Percentiles rank a stretch among this genome's conserved stretches.
Conservation (phyloP, 2,113 vertebrate genomes). For the Rhabdornis inornatus region DNA sequence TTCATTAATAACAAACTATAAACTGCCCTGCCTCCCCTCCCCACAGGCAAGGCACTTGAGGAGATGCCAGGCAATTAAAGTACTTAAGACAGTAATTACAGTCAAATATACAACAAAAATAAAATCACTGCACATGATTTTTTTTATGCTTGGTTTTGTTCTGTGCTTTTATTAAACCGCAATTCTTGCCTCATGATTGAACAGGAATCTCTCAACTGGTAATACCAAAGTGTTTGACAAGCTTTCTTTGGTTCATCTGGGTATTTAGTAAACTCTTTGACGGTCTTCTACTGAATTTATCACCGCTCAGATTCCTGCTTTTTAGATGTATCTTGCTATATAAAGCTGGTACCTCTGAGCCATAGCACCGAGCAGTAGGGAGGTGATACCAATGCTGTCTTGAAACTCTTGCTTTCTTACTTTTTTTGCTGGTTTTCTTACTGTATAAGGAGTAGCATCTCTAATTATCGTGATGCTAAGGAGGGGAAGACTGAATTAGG, state of each 20-base stretch:
- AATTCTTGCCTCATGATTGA: background rate
- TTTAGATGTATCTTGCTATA: background rate
- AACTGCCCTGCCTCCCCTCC: constrained; percentile 55
- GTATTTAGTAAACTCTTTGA: background rate
- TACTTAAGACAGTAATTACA: constrained; percentile 60
- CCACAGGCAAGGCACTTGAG: constrained; percentile 45
- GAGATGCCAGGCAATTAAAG: constrained; percentile 58
- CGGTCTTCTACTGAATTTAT: background rate
- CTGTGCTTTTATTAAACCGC: constrained; percentile 12
- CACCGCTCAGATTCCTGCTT: background rate
- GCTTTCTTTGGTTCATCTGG: background rate
- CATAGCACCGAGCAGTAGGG: background rate
- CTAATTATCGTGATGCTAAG: background rate
- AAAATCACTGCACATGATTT: constrained; percentile 46
- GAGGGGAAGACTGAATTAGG: background rate
- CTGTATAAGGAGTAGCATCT: background rate
- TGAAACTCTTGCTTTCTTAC: background rate
- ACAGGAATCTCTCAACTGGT: background rate
- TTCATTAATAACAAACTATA: constrained; percentile 56
- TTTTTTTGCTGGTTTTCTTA: background rate
- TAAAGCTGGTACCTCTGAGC: background rate
- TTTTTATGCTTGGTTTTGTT: constrained; percentile 48
- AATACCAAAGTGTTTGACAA: background rate
- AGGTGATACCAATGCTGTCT: background rate
- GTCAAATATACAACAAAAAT: constrained; percentile 64